Conservation (phyloP, 2,888 invertebrate species). For the Hypomecis punctinalis region DNA sequence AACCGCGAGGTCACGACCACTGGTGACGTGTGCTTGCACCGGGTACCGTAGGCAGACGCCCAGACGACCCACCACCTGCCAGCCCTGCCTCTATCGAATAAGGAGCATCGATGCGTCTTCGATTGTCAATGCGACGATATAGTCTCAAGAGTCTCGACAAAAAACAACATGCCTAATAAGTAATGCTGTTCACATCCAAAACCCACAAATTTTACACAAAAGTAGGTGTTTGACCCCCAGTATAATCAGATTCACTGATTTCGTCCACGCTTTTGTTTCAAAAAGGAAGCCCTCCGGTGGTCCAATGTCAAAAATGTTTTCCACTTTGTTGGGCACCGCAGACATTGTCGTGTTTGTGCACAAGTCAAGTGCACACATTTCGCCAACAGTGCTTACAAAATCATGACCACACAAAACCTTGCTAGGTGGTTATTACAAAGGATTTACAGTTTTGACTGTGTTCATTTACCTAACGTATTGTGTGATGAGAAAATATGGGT, state of each 20-base stretch:
- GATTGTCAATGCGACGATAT: not conserved
- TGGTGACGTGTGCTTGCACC: constrained; percentile 53
- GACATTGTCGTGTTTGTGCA: constrained; percentile 28
- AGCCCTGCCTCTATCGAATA: constrained; percentile 7
- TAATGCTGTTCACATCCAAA: constrained; percentile 11
- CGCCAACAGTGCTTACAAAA: constrained; percentile 19
- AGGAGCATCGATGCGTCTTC: not conserved
- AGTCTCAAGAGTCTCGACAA: not conserved
- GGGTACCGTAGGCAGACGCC: constrained; percentile 29
- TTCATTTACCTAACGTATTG: not conserved
- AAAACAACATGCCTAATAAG: not conserved
- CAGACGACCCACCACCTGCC: constrained; percentile 52
- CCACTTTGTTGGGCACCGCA: constrained; percentile 30
- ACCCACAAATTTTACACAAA: constrained; percentile 14
- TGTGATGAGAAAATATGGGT: not conserved
- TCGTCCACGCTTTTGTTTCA: constrained; percentile 36
- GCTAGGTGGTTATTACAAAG: too few species aligned
- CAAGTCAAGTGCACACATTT: constrained; percentile 38
- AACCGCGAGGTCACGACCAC: constrained; percentile 83
- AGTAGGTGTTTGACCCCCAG: constrained; percentile 36
- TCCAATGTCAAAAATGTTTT: constrained; percentile 40
- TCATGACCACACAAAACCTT: not conserved
- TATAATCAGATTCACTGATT: constrained; percentile 29
- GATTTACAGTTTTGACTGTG: not conserved
- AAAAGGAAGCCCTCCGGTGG: constrained; percentile 38